Conservation (phyloP, 2,797 vertebrate species). For the Diceros bicornis region DNA sequence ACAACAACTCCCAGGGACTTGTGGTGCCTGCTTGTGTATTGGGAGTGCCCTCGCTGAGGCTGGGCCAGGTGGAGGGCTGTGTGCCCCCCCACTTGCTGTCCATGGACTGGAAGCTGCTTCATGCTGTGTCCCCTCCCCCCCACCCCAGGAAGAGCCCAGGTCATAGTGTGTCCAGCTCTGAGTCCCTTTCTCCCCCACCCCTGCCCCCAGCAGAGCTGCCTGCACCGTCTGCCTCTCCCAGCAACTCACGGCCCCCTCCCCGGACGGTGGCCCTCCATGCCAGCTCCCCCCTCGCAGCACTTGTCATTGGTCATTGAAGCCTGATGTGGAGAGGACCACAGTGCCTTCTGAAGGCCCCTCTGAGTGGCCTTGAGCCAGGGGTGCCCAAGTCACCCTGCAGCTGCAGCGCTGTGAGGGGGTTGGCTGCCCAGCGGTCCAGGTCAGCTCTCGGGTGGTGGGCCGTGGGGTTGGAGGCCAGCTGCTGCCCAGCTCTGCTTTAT, state of each 20-base stretch:
- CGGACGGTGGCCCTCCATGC: accelerated
- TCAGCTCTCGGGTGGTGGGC: too few species aligned
- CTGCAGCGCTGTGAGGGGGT: accelerated
- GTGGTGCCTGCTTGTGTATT: accelerated
- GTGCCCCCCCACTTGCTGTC: accelerated
- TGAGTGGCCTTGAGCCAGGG: neutral
- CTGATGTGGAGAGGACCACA: accelerated
- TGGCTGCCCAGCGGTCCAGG: accelerated
- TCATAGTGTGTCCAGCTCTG: accelerated
- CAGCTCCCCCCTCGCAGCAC: neutral
- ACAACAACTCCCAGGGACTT: accelerated
- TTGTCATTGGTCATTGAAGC: accelerated
- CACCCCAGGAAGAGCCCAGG: neutral
- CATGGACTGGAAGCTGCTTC: accelerated
- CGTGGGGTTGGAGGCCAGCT: too few species aligned
- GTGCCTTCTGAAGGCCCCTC: accelerated
- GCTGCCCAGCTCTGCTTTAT: too few species aligned
- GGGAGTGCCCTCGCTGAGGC: accelerated
- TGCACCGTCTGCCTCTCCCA: neutral
- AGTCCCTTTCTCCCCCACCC: too few species aligned
- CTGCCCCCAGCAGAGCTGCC: neutral
- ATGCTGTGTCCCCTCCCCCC: accelerated
- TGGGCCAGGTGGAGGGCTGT: neutral
- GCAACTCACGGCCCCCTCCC: accelerated
- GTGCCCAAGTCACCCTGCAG: accelerated